Evolutionary conservation across 2,888 invertebrate species (phyloP), one percentile per base, ranked within the genome.

Genomic region (Lepidonotus clava): DNA sequence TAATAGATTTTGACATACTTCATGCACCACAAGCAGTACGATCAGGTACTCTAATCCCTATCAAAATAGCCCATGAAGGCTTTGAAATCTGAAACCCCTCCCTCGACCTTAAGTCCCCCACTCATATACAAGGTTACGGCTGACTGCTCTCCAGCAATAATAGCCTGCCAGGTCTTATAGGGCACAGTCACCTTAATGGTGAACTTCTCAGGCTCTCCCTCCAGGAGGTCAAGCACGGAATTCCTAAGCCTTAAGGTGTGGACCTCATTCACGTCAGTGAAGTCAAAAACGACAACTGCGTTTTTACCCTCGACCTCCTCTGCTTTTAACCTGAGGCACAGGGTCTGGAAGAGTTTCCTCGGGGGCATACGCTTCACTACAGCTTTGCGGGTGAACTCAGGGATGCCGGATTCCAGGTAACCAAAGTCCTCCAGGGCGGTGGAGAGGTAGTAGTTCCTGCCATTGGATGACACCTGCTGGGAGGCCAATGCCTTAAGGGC

Each of bases 371-470:
- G 28, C 38, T 51, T 36, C 8, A 85, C 41, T 11, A 14, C 76
- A n/a, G 28, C 38, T 14, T 34, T 51, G 6, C 76, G 32, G 36
- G 46, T 76, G 14, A 28, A 18, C 6, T 46, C 46, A 32, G 67
- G 41, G n/a, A 51, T 24, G 21, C 76, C 46, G n/a, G 34, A 51
- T 5, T 88, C 67, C 18, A 89, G 34, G 18, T 86, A 85, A 0
- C 90, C 90, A 24, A 89, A 86, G 80, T 89, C 90, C 83, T 92
- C 92, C 6, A 91, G 87, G 6, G 91, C 91, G 0, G 87, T 86
- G 5, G 92, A 91, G 14, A 92, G 86, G 80, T 90, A 92, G 87
- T 92, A 92, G 86, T 92, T 91, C 18, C 91, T 83, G 8, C 91
- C 92, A 88, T 91, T 92, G 21, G 90, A 86, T 84, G 91, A 92